phyloP scores from a whole-genome alignment of 64 coral and sea anemone genomes.

The Porites lutea region DNA sequence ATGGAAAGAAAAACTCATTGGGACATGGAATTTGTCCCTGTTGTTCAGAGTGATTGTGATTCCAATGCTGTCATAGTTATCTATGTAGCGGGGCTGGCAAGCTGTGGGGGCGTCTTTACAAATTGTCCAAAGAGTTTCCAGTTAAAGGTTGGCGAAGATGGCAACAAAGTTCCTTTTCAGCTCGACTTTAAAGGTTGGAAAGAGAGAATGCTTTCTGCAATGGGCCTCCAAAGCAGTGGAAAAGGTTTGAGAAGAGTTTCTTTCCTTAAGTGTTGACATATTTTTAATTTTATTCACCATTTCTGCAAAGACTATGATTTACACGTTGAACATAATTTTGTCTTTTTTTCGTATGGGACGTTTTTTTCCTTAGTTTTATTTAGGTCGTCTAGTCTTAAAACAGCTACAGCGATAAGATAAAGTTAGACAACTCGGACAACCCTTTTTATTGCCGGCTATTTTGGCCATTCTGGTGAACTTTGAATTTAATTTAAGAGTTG shows the following conservation, averaged over 20 bases:
- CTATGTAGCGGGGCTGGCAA: not conserved
- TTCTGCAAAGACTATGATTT: not conserved
- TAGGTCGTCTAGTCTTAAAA: too few species aligned
- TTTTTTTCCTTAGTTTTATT: too few species aligned
- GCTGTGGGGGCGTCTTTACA: not conserved
- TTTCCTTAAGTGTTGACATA: not conserved
- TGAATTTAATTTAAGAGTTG: too few species aligned
- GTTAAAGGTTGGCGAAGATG: not conserved
- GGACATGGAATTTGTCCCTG: not conserved
- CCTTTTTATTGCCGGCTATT: too few species aligned
- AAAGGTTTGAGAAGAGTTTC: not conserved
- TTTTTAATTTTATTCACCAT: not conserved
- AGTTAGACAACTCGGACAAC: too few species aligned
- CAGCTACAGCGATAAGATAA: too few species aligned
- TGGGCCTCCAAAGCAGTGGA: too few species aligned
- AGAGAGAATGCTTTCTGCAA: not conserved
- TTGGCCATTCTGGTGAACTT: too few species aligned
- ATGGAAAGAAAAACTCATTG: not conserved
- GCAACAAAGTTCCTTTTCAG: not conserved
- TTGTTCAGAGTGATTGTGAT: not conserved
- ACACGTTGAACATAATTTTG: too few species aligned
- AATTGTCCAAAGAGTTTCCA: not conserved
- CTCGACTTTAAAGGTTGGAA: constrained; percentile 3
- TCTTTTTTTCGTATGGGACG: too few species aligned
- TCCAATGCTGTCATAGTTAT: not conserved